These are phyloP conservation scores for Chrysina gloriosa DNA, from an alignment of 2,888 invertebrate genomes.

Conservation along the genomic window DNA sequence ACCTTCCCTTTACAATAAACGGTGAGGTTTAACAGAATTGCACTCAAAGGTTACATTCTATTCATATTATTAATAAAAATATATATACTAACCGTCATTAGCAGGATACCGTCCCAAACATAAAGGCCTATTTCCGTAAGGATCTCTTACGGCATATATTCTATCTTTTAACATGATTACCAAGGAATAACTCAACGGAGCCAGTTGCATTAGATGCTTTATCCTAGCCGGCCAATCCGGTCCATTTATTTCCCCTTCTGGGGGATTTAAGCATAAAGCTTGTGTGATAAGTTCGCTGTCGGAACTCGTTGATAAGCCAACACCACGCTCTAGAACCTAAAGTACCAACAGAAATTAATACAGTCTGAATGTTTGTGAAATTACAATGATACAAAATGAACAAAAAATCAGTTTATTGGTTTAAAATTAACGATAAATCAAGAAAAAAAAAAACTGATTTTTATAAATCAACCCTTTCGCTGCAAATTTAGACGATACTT, in stretches of 20 bases:
- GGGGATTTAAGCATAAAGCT: constrained; percentile 91
- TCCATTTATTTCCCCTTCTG: constrained; percentile 86
- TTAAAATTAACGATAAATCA: too few species aligned
- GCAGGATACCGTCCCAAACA: constrained; percentile 83
- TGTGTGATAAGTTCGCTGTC: constrained; percentile 98
- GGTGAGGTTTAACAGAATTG: too few species aligned
- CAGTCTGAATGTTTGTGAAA: background rate
- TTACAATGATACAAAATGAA: background rate
- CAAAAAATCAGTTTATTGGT: too few species aligned
- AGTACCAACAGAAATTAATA: constrained; percentile 37
- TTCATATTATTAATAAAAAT: background rate
- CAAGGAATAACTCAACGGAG: constrained; percentile 94
- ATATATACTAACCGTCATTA: background rate
- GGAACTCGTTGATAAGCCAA: constrained; percentile 94
- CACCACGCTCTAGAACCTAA: constrained; percentile 91
- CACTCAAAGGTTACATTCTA: background rate
- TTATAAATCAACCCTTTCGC: too few species aligned
- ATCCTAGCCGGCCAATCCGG: constrained; percentile 95
- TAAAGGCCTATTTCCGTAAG: constrained; percentile 97
- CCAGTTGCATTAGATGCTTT: constrained; percentile 90
- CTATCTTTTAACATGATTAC: constrained; percentile 93
- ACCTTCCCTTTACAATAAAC: too few species aligned
- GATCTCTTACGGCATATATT: constrained; percentile 95
- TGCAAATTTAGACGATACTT: too few species aligned
- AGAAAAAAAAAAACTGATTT: background rate